Conservation (phyloP, 1,140 invertebrate species). For the Eurosta solidaginis region DNA sequence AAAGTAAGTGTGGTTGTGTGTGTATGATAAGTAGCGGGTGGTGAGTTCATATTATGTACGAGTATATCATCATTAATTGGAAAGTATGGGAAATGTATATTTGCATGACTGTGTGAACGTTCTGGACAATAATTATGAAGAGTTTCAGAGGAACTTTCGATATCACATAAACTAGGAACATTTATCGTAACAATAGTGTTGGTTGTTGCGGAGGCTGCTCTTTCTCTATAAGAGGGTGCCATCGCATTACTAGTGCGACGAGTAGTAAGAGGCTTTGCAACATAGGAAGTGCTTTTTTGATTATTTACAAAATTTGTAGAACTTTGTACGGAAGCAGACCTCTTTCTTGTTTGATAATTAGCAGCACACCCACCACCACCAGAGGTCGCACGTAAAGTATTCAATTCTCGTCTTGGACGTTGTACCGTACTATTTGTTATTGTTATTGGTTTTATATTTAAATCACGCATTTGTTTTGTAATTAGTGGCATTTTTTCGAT, state of each 20-base stretch:
- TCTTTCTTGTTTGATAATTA: constrained; percentile 41
- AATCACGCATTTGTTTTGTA: not conserved
- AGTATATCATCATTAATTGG: not conserved
- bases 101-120: constrained; percentile 43
- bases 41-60: not conserved
- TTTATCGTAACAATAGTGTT: constrained; percentile 41
- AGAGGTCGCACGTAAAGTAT: constrained; percentile 46
- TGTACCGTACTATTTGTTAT: constrained; percentile 30
- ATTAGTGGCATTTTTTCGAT: constrained; percentile 53
- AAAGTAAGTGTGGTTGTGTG: not conserved
- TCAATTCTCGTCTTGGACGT: constrained; percentile 44
- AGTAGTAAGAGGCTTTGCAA: not conserved
- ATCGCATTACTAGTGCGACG: not conserved
- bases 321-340: constrained; percentile 40
- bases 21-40: not conserved
- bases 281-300: constrained; percentile 7
- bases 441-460: constrained; percentile 12
- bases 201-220: not conserved
- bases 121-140: constrained; percentile 54
- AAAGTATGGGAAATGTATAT: constrained; percentile 44
- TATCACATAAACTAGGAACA: constrained; percentile 54
- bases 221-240: not conserved
- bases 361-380: not conserved
- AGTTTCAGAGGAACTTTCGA: constrained; percentile 55
- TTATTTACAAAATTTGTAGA: constrained; percentile 2